These are phyloP conservation scores for Sycobia sp. DNA, from an alignment of 1,140 invertebrate genomes.

Conservation along the genomic window DNA sequence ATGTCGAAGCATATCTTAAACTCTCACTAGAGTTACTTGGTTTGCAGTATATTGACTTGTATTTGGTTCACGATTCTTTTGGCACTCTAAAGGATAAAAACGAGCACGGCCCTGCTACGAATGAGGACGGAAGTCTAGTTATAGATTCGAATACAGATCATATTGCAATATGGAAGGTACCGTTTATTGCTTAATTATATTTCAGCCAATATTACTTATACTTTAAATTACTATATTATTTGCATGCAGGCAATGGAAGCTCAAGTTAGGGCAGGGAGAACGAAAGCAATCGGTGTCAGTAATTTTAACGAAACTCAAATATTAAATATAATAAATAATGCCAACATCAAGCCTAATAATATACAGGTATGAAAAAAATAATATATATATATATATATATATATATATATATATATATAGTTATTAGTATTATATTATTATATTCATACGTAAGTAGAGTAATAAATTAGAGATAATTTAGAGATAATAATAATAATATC, in stretches of 20 bases:
- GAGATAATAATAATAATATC: neutral
- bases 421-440: too few relatives aligned
- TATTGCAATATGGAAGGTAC: slow-evolving; percentile 74
- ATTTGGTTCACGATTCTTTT: slow-evolving; percentile 84
- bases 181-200: slow-evolving; percentile 9
- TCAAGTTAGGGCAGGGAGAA: slow-evolving; percentile 68
- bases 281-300: slow-evolving; percentile 76
- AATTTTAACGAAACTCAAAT: slow-evolving; percentile 80
- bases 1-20: slow-evolving; percentile 74
- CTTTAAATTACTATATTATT: neutral
- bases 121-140: slow-evolving; percentile 68
- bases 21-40: slow-evolving; percentile 74
- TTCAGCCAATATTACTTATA: slow-evolving; percentile 47
- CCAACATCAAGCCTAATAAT: slow-evolving; percentile 71
- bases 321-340: slow-evolving; percentile 66
- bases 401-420: too few relatives aligned
- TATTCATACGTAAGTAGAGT: too few relatives aligned
- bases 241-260: slow-evolving; percentile 77
- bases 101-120: slow-evolving; percentile 54
- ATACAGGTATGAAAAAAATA: too few relatives aligned
- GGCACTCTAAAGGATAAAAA: slow-evolving; percentile 63
- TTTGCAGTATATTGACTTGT: slow-evolving; percentile 83
- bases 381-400: too few relatives aligned
- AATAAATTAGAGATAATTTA: neutral
- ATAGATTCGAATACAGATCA: slow-evolving; percentile 73